A percentile compares a stretch with the other conserved stretches of the same genome.
Conservation (phyloP, 2,797 vertebrate genomes). For the Menidia menidia region DNA sequence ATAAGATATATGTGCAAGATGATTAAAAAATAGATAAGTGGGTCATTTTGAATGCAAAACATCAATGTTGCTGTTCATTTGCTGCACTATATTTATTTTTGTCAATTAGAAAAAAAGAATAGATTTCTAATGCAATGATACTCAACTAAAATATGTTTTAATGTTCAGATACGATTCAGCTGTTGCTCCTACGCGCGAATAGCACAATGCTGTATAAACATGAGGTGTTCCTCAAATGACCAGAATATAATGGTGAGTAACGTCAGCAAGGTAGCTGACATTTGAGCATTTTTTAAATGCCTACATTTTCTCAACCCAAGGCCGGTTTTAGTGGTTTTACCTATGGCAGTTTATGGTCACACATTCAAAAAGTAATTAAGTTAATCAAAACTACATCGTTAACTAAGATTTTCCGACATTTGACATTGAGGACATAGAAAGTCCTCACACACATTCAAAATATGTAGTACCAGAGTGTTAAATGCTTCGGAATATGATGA, state of each 20-base stretch:
- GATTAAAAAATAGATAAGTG: background rate
- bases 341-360: rapidly evolving
- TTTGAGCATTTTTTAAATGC: background rate
- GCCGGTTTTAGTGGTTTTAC: background rate
- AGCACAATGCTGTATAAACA: background rate
- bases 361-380: background rate
- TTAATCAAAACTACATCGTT: background rate
- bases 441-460: background rate
- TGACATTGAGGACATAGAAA: background rate
- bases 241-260: background rate
- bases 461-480: rapidly evolving
- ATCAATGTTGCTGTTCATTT: background rate
- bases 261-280: background rate
- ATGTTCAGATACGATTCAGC: background rate
- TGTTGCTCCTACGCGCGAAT: background rate
- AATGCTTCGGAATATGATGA: background rate
- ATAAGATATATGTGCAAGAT: background rate
- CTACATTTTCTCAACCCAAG: background rate
- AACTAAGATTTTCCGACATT: background rate
- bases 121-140: background rate
- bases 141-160: background rate
- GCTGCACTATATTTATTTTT: background rate
- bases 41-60: background rate
- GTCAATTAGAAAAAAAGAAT: no score
- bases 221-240: background rate